Percentiles rank a stretch among this genome's conserved stretches.
Evolutionary conservation across 2,113 vertebrate genomes (phyloP).

Genomic region (Crypturellus undulatus): DNA sequence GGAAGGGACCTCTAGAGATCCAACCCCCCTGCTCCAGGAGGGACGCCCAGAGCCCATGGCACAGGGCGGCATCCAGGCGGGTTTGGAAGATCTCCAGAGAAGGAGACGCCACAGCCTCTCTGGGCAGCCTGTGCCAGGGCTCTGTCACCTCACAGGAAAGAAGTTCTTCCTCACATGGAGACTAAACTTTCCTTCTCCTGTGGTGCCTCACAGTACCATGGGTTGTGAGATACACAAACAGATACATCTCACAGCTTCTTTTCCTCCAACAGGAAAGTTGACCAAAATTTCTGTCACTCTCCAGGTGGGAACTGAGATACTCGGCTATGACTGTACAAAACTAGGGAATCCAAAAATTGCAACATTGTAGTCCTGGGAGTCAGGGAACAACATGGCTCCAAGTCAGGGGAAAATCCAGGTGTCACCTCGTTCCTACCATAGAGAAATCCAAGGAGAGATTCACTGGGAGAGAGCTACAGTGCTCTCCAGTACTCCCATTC

Average conservation of each 20-base stretch:
- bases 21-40: no score
- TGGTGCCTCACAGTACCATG: neutral
- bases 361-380: neutral
- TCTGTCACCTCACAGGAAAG: no score
- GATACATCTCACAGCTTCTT: neutral
- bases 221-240: no score
- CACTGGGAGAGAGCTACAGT: neutral
- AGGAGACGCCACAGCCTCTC: no score
- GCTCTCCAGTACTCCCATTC: neutral
- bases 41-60: no score
- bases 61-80: no score
- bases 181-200: neutral
- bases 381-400: neutral
- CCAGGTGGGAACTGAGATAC: neutral
- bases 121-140: no score
- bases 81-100: no score
- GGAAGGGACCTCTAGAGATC: no score
- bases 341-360: neutral
- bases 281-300: neutral
- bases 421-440: neutral
- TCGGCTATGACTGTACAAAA: neutral
- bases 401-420: neutral
- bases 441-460: neutral
- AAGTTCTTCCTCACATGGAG: no score
- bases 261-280: neutral